Evolutionary conservation across 2,113 vertebrate genomes (phyloP).

Genomic region (Microcebus ravelobensis): DNA sequence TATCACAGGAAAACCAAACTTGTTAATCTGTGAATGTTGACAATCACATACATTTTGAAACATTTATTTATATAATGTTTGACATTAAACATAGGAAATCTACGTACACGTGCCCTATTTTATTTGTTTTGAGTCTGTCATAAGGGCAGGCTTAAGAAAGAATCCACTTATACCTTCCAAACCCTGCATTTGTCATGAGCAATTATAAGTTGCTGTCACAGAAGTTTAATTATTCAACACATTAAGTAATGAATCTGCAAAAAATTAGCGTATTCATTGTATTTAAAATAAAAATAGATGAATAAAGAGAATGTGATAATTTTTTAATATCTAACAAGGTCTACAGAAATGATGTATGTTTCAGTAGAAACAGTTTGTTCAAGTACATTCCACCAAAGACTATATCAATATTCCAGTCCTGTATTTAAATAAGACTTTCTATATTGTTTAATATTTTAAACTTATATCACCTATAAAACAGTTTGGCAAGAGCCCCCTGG

Average conservation of each 20-base stretch:
- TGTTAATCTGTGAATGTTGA: background rate
- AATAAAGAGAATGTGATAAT: conserved; percentile 5
- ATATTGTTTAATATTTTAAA: conserved; percentile 42
- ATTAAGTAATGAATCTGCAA: conserved; percentile 11
- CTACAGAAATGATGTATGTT: background rate
- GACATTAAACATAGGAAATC: background rate
- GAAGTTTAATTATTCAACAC: background rate
- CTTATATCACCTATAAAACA: conserved; percentile 36
- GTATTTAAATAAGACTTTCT: conserved; percentile 36
- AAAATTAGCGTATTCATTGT: background rate
- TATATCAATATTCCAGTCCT: conserved; percentile 9
- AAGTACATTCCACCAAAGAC: conserved; percentile 24
- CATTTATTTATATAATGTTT: background rate
- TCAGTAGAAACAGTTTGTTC: background rate
- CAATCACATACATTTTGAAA: background rate
- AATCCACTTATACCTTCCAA: background rate
- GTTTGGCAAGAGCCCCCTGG: conserved; percentile 1
- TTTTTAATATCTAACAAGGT: conserved; percentile 4
- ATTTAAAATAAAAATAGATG: conserved; percentile 18
- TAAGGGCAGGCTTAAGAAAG: background rate
- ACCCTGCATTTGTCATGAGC: background rate
- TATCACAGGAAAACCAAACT: background rate
- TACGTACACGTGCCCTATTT: background rate
- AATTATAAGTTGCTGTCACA: background rate
- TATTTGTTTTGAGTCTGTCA: background rate